Evolutionary conservation across 2,888 invertebrate species (phyloP).

Genomic region (Pteria penguin): DNA sequence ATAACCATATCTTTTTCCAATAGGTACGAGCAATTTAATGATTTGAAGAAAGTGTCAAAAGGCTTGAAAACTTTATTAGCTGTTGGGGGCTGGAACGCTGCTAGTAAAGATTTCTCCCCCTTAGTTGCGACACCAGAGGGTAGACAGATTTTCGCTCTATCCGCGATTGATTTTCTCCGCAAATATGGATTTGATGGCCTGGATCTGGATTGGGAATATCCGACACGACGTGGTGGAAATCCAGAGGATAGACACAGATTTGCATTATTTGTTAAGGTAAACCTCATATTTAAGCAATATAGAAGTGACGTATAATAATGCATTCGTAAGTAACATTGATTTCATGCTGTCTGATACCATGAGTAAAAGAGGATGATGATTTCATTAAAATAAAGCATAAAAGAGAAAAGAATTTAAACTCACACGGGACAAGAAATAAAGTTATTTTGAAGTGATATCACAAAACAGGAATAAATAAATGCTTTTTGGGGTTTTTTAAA

Average conservation of each 20-base stretch:
- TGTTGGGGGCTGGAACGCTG: constrained; percentile 76
- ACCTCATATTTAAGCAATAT: background rate
- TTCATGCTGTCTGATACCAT: too few species aligned
- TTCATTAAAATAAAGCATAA: too few species aligned
- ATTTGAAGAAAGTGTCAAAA: constrained; percentile 61
- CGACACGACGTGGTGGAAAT: constrained; percentile 70
- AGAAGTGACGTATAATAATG: too few species aligned
- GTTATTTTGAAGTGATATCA: too few species aligned
- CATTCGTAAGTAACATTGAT: too few species aligned
- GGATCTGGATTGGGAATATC: constrained; percentile 77
- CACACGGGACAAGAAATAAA: too few species aligned
- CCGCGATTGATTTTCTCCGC: constrained; percentile 62
- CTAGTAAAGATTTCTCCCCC: constrained; percentile 63
- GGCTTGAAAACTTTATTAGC: constrained; percentile 71
- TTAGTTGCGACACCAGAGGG: constrained; percentile 59
- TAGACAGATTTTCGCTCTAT: constrained; percentile 60
- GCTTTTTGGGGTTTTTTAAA: too few species aligned
- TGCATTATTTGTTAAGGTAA: constrained; percentile 61
- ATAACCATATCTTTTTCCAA: background rate
- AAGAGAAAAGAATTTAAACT: too few species aligned
- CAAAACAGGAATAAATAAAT: too few species aligned
- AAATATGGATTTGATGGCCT: constrained; percentile 71
- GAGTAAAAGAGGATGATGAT: too few species aligned
- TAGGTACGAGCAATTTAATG: constrained; percentile 67
- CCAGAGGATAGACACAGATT: constrained; percentile 67